Conservation (phyloP, 2,797 vertebrate genomes). For the Ceryle rudis region DNA sequence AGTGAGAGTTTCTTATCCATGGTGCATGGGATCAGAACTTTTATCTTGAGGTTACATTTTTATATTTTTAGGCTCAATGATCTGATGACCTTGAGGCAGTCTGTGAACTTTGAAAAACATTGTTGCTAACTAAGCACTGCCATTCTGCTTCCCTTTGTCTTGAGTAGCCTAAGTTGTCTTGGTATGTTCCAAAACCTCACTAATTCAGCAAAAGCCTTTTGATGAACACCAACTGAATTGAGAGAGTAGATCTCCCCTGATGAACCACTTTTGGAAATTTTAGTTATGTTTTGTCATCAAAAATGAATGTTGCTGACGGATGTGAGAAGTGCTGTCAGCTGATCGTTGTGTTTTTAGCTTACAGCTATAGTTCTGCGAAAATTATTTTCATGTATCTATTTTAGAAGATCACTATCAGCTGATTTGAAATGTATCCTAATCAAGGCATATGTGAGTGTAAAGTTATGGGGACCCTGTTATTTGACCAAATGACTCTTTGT, state of each 20-base stretch:
- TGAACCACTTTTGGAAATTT: constrained; percentile 50
- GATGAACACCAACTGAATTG: constrained; percentile 12
- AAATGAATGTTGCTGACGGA: constrained; percentile 40
- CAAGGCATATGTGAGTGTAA: background rate
- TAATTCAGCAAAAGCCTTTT: constrained; percentile 46
- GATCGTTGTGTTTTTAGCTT: constrained; percentile 49
- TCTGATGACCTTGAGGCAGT: background rate
- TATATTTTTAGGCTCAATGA: background rate
- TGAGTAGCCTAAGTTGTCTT: background rate
- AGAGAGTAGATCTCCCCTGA: constrained; percentile 24
- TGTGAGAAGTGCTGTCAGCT: constrained; percentile 60
- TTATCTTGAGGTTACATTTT: background rate
- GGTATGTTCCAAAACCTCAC: background rate
- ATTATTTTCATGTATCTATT: constrained; percentile 54
- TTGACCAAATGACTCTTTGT: background rate
- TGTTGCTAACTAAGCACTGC: background rate
- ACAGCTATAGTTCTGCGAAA: constrained; percentile 32
- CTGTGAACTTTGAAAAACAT: background rate
- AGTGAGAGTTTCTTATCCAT: background rate
- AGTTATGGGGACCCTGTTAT: background rate
- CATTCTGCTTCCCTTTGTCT: background rate
- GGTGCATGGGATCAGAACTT: background rate
- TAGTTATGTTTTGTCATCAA: constrained; percentile 63
- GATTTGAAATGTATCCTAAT: constrained; percentile 37
- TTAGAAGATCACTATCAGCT: constrained; percentile 46